Conservation (phyloP, 2,113 vertebrate genomes). For the Nothoprocta perdicaria region DNA sequence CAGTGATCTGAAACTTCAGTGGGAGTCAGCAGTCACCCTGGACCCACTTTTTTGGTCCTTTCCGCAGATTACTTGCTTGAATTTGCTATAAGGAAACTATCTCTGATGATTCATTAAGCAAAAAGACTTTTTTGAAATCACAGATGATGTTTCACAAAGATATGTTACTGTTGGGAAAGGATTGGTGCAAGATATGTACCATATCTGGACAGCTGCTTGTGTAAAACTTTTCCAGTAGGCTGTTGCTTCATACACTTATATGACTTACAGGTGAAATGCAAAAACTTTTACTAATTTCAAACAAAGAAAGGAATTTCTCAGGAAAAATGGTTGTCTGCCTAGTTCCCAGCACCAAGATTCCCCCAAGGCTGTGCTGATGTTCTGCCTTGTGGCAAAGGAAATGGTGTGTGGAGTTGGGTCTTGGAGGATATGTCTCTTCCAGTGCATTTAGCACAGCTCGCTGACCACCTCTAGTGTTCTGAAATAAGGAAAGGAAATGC, state of each 20-base stretch:
- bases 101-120: not conserved
- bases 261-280: not conserved
- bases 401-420: not conserved
- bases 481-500: not conserved
- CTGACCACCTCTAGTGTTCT: not conserved
- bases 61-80: not conserved
- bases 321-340: not conserved
- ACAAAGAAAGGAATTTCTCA: not conserved
- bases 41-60: rapidly evolving
- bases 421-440: not conserved
- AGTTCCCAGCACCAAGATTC: not conserved
- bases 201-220: not conserved
- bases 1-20: not conserved
- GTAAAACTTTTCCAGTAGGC: not conserved
- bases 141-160: not conserved
- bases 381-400: conserved; percentile 1
- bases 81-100: not conserved
- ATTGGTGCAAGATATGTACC: not conserved
- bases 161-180: not conserved
- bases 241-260: not conserved
- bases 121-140: not conserved
- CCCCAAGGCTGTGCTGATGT: not conserved
- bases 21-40: not conserved
- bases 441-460: not conserved
- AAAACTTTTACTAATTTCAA: not conserved